Base-by-base conservation (phyloP, 2,797 vertebrate genomes). In the Glossophaga mutica region DNA sequence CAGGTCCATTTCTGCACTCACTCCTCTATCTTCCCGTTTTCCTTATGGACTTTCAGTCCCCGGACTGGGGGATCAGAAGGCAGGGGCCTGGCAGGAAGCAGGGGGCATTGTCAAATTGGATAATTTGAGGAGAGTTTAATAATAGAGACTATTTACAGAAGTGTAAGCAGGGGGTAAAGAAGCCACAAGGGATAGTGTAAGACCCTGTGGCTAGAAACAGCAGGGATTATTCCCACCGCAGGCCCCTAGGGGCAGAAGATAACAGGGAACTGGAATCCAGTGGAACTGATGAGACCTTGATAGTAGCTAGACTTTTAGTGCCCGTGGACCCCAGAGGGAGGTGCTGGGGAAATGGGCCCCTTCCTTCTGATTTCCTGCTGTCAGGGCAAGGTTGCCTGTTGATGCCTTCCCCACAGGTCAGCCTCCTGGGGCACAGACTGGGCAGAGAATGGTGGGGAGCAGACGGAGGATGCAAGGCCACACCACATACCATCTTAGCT, bases 401-500 rank as follows among this genome's bases (percentile, higher is more conserved):
- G 74, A 55, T 44, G 44, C 29, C 44, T 71, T 70, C 19, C 50
- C 46, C 29, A 11, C 5, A 15, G 5, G 5, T n/a, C 70, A 76
- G 22, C 62, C 62, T 95, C 48, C 62, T 76, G 39, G 52, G 37
- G 34, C 21, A 37, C 65, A 87, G 86, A 71, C 22, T 44, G 71
- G 48, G 22, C 34, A 62, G 32, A 89, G 74, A 86, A 46, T 26
- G 70, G 12, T 19, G 14, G 42, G 42, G 55, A 59, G 10, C 1
- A 9, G 57, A 5, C 1, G 4, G 11, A 44, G 3, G 15, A 14
- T 19, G 1, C 55, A 9, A 24, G 15, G 46, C 32, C 26, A 11
- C 5, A 11, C 3, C 0, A 0, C 29, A 0, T 18, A 1, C 11
- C 10, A 18, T 26, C 12, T 52, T 22, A 50, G 59, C 14, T 6